These are phyloP conservation scores for Fregata magnificens DNA, from an alignment of 2,113 vertebrate species.

Conservation along the genomic window DNA sequence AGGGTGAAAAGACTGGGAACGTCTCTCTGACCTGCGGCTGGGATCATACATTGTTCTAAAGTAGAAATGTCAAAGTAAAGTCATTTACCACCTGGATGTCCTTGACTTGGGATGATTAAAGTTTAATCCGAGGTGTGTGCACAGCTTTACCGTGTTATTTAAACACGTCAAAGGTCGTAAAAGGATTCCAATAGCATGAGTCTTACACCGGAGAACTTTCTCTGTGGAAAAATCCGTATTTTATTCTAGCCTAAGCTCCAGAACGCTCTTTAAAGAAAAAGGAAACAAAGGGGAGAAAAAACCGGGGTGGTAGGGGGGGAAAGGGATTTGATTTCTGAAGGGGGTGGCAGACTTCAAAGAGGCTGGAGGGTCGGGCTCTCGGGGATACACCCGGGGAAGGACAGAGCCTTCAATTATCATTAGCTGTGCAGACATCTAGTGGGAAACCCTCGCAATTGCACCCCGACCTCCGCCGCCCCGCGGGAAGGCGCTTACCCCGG, in stretches of 20 bases:
- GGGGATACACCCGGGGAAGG: neutral
- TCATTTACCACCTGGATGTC: conserved; percentile 78
- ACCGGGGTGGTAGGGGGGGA: accelerated
- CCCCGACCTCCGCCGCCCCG: neutral
- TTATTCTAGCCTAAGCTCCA: conserved; percentile 38
- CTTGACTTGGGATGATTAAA: conserved; percentile 81
- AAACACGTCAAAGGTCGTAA: conserved; percentile 77
- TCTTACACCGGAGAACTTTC: neutral
- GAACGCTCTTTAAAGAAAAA: neutral
- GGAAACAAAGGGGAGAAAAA: neutral
- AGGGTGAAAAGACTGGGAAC: neutral
- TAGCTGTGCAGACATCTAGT: conserved; percentile 83
- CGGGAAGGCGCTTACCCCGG: neutral
- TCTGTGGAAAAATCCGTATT: conserved; percentile 25
- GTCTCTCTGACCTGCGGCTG: conserved; percentile 40
- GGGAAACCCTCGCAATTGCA: conserved; percentile 75
- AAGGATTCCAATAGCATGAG: conserved; percentile 71
- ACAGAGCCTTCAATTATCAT: neutral
- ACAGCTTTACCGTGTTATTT: conserved; percentile 74
- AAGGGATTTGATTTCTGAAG: neutral
- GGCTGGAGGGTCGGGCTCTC: neutral
- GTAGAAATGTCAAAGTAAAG: conserved; percentile 73
- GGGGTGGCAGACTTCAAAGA: neutral
- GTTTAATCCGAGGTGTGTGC: conserved; percentile 79
- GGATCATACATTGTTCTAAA: conserved; percentile 56